Conservation (phyloP, 92 coral and sea anemone genomes). For the Blastomussa wellsi region DNA sequence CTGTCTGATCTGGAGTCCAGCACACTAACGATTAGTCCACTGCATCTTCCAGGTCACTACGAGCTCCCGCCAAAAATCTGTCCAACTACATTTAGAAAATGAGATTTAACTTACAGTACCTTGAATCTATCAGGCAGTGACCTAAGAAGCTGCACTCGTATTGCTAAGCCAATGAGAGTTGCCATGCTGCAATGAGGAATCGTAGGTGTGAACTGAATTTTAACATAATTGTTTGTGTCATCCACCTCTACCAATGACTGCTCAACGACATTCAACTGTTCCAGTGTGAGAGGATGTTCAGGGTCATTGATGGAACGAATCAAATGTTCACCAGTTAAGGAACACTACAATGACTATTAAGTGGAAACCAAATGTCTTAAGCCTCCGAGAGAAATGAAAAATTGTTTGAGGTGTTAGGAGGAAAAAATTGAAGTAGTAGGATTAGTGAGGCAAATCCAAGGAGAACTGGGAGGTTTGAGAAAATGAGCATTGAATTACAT, state of each 20-base stretch:
- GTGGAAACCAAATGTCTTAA: too few relatives aligned
- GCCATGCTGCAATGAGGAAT: conserved; percentile 99
- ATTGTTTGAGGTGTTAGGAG: too few relatives aligned
- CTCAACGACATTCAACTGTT: conserved; percentile 93
- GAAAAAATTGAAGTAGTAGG: too few relatives aligned
- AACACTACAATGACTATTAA: not conserved
- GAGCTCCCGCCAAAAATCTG: too few relatives aligned
- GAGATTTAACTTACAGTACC: conserved; percentile 47
- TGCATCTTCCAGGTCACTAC: too few relatives aligned
- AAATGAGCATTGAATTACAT: too few relatives aligned
- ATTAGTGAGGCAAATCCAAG: too few relatives aligned
- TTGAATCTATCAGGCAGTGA: conserved; percentile 94
- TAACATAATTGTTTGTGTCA: conserved; percentile 79
- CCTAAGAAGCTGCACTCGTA: conserved; percentile 87
- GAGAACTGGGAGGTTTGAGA: too few relatives aligned
- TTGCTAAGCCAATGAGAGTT: conserved; percentile 94
- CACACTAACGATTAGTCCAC: too few relatives aligned
- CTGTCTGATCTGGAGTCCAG: too few relatives aligned
- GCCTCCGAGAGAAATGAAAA: too few relatives aligned
- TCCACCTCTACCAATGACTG: conserved; percentile 85
- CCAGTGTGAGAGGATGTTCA: conserved; percentile 95
- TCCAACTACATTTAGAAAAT: too few relatives aligned
- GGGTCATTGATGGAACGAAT: conserved; percentile 98
- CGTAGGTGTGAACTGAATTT: conserved; percentile 94
- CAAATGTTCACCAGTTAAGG: conserved; percentile 63